Conservation (phyloP, 2,797 vertebrate genomes). For the Spinus olivaceus region DNA sequence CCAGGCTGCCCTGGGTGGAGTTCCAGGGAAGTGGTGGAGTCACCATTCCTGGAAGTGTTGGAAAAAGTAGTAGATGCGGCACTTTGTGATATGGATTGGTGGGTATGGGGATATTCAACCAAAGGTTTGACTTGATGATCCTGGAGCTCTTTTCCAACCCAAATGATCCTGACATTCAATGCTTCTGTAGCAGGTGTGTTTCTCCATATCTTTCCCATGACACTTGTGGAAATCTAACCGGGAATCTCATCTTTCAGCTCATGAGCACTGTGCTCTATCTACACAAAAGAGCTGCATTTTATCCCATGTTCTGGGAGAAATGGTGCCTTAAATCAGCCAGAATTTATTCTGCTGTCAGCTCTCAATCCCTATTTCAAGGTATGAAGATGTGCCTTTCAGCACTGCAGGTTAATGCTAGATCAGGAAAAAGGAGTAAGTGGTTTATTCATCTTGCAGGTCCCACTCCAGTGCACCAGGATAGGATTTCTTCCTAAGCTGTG, state of each 20-base stretch:
- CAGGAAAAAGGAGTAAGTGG: neutral
- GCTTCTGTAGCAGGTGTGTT: neutral
- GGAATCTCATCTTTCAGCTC: neutral
- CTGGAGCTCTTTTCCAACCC: neutral
- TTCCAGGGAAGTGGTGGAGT: neutral
- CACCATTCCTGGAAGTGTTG: neutral
- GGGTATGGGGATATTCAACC: neutral
- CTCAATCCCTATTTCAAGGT: neutral
- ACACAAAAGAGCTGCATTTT: neutral
- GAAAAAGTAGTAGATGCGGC: neutral
- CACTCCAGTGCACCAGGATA: neutral
- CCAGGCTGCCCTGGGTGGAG: neutral
- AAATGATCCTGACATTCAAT: neutral
- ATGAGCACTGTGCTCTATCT: neutral
- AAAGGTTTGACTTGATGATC: neutral
- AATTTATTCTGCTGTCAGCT: neutral
- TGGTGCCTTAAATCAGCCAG: neutral
- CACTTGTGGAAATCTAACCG: neutral
- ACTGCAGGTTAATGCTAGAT: neutral
- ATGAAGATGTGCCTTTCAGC: neutral
- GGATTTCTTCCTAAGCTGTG: neutral
- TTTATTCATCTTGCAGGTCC: neutral
- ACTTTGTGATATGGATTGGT: neutral
- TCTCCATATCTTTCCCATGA: neutral
- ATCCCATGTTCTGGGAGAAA: neutral